Evolutionary conservation across 2,113 vertebrate genomes (phyloP), one percentile per base, ranked within the genome.

Genomic region (Lasiurus cinereus): DNA sequence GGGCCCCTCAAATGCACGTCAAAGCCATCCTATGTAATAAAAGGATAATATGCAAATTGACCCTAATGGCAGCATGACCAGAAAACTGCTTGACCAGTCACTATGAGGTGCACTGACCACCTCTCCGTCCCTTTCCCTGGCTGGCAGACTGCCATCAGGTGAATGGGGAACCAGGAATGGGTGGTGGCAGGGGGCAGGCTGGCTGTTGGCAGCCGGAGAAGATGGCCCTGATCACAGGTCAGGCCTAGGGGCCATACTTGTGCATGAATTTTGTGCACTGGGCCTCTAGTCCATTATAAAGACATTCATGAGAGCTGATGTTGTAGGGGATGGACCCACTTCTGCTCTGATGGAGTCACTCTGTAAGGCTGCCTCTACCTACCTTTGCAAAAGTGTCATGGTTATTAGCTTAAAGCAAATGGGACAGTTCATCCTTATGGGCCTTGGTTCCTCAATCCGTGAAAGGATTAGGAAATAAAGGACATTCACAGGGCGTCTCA

Each of bases 311-410:
- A 48, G 77, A 83, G 78, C 87, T 50, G 43, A 74, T 80, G 11
- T 94, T 31, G 82, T 36, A 52, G 36, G 70, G 83, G 48, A 95
- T 50, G 29, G 88, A 79, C 22, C 52, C 64, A n/a, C 22, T 72
- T 96, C 43, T 50, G 52, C 91, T 95, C 83, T 78, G 64, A 80
- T 72, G 70, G 66, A 87, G 16, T 77, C 33, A 74, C 90, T 94
- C 80, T 72, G 79, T 54, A 24, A 33, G 27, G n/a, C 31, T 74
- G 54, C 12, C 59, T 39, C 74, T 85, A 80, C 77, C 33, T 94
- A 27, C 39, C 91, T 91, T 89, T 89, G 76, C 36, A 91, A 89
- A 73, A 69, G 19, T 31, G 3, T 29, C 52, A 6, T 50, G 22
- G 78, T 74, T 86, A 52, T 83, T 69, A 79, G n/a, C 54, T 69